These are phyloP conservation scores for Coenobita brevimanus DNA, from an alignment of 1,140 invertebrate species.

Conservation along the genomic window DNA sequence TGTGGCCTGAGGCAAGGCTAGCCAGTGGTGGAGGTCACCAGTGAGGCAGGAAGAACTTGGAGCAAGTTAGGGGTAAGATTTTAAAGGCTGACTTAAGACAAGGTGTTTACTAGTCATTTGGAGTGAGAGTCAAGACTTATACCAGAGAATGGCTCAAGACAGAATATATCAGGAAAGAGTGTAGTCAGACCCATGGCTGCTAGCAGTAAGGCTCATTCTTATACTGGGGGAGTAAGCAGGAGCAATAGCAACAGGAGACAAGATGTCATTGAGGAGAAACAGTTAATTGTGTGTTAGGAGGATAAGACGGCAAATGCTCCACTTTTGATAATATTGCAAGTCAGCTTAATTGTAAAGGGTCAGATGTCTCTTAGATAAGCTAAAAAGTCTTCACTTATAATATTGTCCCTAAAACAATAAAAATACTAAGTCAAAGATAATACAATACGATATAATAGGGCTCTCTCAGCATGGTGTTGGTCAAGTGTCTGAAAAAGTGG, in stretches of 20 bases:
- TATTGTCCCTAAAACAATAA: too few species aligned
- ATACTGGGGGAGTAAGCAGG: constrained; percentile 7
- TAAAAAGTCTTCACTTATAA: too few species aligned
- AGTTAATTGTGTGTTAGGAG: constrained; percentile 4
- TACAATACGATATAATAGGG: not conserved
- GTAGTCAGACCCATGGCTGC: too few species aligned
- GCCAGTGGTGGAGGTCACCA: too few species aligned
- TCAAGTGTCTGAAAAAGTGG: constrained; percentile 6
- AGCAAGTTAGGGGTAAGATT: not conserved
- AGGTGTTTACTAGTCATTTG: not conserved
- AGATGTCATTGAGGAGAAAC: not conserved
- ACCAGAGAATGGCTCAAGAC: too few species aligned
- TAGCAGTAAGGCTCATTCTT: too few species aligned
- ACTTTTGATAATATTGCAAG: too few species aligned
- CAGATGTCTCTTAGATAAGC: too few species aligned
- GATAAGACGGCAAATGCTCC: too few species aligned
- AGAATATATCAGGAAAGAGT: too few species aligned
- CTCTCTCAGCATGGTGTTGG: not conserved
- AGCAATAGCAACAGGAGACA: not conserved
- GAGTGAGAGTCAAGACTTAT: too few species aligned
- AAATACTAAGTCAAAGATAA: not conserved
- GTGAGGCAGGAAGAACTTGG: not conserved
- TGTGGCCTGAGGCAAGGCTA: constrained; percentile 52
- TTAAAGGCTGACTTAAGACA: not conserved
- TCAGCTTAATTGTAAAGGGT: too few species aligned